Base-by-base conservation (phyloP, 2,888 invertebrate species). In the Lycia hirtaria region DNA sequence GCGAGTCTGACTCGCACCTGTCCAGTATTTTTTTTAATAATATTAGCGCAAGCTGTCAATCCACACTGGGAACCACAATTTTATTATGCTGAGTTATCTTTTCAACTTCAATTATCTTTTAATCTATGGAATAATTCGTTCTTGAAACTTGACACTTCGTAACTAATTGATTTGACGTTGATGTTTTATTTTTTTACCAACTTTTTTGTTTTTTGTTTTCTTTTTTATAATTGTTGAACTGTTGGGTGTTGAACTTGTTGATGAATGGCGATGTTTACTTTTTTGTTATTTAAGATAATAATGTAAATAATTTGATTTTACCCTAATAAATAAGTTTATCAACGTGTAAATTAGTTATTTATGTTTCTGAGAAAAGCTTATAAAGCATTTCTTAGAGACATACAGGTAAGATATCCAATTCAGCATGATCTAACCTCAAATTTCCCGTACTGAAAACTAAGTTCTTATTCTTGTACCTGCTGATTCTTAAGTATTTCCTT, bases 371-470 rank as follows among this genome's bases (percentile, higher is more conserved):
- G 43, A 17, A 35, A 35, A 19, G n/a, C 7, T 15, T 35, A 26
- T 9, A 17, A 10, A 19, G 4, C 9, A 24, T 24, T 41, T 24
- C 15, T n/a, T 33, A 12, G 4, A 19, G 3, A 4, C 7, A 40
- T 22, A 40, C 38, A 40, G 38, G 38, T 40, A 14, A 40, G 22
- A 22, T 12, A 22, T 37, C 3, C 5, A n/a, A 20, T 20, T 37
- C 2, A 37, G 1, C 19, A 20, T 5, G 10, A 22, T 6, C 7
- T 61, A 55, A 57, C 61, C 56, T 61, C 30, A 45, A 51, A 50
- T 22, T 32, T 33, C 6, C 3, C 10, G 9, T 15, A 35, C 3
- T 17, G 10, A 10, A 35, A 10, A n/a, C n/a, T n/a, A n/a, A n/a
- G n/a, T 12, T 5, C 10, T 9, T 44, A 20, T 24, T n/a, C 51